These are phyloP conservation scores for Brachymystax lenok DNA, from an alignment of 2,797 vertebrate species.

Conservation along the genomic window DNA sequence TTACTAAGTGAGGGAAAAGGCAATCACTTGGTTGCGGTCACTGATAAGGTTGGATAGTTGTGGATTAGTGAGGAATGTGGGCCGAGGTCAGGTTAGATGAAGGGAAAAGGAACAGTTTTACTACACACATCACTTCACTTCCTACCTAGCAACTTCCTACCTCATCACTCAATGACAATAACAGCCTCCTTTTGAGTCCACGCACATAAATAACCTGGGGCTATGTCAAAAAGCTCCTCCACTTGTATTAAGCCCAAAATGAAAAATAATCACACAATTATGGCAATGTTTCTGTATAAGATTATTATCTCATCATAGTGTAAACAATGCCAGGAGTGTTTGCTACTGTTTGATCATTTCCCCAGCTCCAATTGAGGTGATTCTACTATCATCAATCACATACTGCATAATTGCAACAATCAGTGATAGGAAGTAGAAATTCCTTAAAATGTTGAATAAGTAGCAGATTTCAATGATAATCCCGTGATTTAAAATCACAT, in stretches of 20 bases:
- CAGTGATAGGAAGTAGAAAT: background rate
- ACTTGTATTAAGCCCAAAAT: background rate
- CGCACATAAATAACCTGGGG: background rate
- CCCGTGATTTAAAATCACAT: no score
- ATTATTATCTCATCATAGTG: no score
- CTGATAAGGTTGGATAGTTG: no score
- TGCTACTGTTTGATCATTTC: background rate
- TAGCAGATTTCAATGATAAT: no score
- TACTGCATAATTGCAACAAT: background rate
- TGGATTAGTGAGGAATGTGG: no score
- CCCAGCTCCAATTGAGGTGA: conserved; percentile 2
- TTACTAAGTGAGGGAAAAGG: no score
- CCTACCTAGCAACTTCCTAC: no score
- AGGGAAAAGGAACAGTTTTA: no score
- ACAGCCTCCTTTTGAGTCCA: background rate
- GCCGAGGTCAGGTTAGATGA: no score
- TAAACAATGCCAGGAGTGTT: background rate
- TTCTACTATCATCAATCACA: conserved; percentile 1
- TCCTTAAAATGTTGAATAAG: background rate
- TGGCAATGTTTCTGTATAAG: background rate
- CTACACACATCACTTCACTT: no score
- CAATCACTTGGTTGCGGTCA: no score
- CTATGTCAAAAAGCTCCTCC: background rate
- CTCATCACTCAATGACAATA: background rate
- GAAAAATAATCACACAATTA: background rate